Base-by-base conservation (phyloP, 2,113 vertebrate genomes). In the Lipotes vexillifer region DNA sequence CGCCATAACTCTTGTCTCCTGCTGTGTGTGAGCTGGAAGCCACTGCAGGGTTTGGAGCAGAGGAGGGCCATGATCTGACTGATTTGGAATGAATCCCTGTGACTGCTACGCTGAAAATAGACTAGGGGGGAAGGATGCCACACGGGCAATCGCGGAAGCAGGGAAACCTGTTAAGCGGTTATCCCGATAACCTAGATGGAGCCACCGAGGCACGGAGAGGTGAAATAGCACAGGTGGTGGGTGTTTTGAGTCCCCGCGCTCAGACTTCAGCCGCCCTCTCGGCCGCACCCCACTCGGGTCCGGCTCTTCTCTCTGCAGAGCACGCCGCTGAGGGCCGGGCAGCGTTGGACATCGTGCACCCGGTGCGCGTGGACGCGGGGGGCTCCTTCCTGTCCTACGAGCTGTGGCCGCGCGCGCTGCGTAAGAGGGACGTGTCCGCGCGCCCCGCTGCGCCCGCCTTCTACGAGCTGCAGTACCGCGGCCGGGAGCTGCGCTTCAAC, bases 341-440 rank as follows among this genome's bases (percentile, higher is more conserved):
- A 0, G 98, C 88, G 77, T 95, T 98, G 10, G 99, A 99, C 98
- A 98, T 99, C 3, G 99, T 99, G 75, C 98, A 99, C 96, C 99
- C 99, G 2, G 77, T 99, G 12, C 98, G 99, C 94, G 99, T 99
- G 57, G 99, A 99, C 6, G 99, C 99, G 84, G 97, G 97, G 1
- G 99, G 99, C 72, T 97, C 98, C 11, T 99, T 99, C 98, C 96
- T 99, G 97, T 99, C 99, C 94, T 99, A 99, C 69, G 99, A 99
- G 59, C 97, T 99, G 97, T 99, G 99, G 69, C 99, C 99, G 63
- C 99, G 98, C 0, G 97, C 97, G 1, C 97, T 99, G 2, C 99
- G 98, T 87, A 99, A 99, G 4, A 95, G 99, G 74, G 99, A 99
- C 31, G 95, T 98, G 1, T 95, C 97, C 2, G 87, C 98, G 21